A percentile compares a stretch with the other conserved stretches of the same genome.
phyloP scores from a whole-genome alignment of 2,113 vertebrate genomes.

The Mormyrus lacerda region DNA sequence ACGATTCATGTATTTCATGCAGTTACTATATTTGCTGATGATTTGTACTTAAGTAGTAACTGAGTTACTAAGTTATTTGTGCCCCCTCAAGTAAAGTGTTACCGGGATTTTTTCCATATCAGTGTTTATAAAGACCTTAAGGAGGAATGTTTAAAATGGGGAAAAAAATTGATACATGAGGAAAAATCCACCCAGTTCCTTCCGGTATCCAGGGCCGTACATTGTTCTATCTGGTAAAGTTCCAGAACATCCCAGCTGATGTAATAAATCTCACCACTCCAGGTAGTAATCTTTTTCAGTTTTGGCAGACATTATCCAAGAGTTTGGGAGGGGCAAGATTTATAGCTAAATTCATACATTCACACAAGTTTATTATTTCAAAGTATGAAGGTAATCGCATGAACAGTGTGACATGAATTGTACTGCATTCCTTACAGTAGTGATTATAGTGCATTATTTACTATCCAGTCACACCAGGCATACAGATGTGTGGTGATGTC shows the following conservation, averaged over 20 bases:
- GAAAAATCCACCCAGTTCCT: not conserved
- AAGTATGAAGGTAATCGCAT: not conserved
- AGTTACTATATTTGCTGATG: too few relatives aligned
- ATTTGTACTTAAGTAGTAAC: too few relatives aligned
- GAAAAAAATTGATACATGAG: not conserved
- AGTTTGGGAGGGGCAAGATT: not conserved
- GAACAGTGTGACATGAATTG: not conserved
- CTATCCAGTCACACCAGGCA: not conserved
- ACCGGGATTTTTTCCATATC: not conserved
- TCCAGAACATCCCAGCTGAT: not conserved
- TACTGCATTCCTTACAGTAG: not conserved
- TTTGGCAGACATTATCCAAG: not conserved
- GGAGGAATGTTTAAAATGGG: not conserved
- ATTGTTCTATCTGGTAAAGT: not conserved
- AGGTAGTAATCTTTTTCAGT: not conserved
- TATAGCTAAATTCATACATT: not conserved
- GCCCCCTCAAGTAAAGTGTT: too few relatives aligned
- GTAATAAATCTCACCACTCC: not conserved
- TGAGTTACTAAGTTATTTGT: too few relatives aligned
- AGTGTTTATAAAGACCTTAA: not conserved
- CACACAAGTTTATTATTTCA: not conserved
- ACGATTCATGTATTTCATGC: too few relatives aligned
- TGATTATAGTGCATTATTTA: not conserved
- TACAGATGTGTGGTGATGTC: not conserved
- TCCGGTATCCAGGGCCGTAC: not conserved